phyloP scores from a whole-genome alignment of 2,113 vertebrate genomes.

The Dasyornis broadbenti region DNA sequence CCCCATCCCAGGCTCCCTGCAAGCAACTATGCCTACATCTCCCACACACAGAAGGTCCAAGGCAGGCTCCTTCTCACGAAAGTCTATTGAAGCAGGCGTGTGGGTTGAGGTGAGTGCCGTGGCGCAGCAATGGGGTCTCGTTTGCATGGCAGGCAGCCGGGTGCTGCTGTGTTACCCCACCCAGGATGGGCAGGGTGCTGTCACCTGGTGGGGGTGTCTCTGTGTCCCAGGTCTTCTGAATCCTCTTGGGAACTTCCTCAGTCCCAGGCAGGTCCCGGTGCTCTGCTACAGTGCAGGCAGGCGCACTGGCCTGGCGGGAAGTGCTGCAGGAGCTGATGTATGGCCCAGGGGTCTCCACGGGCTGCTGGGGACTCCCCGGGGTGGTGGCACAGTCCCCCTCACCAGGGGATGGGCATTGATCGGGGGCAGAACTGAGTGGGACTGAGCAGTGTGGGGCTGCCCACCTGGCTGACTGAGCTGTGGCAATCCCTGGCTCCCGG shows the following conservation, averaged over 20 bases:
- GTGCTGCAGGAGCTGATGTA: not conserved
- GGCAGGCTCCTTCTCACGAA: not conserved
- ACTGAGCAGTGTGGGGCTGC: not conserved
- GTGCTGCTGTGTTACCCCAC: not conserved
- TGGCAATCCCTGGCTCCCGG: not conserved
- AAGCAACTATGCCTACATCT: not conserved
- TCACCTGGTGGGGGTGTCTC: not conserved
- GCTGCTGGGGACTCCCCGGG: not conserved
- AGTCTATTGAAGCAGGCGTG: not conserved
- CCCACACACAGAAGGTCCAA: not conserved
- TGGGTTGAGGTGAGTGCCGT: rapidly evolving
- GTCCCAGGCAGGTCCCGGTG: not conserved
- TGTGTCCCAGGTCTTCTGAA: not conserved
- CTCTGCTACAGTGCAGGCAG: not conserved
- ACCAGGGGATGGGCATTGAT: rapidly evolving
- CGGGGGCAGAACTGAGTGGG: not conserved
- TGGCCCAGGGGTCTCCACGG: not conserved
- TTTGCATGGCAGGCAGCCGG: rapidly evolving
- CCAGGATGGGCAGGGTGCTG: not conserved
- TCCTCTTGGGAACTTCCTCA: too few species aligned
- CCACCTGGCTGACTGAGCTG: not conserved
- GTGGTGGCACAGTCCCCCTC: not conserved
- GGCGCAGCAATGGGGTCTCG: not conserved
- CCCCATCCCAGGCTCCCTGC: not conserved
- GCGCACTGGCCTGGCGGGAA: not conserved